Conservation (phyloP, 2,888 invertebrate species). For the Hydraecia micacea region DNA sequence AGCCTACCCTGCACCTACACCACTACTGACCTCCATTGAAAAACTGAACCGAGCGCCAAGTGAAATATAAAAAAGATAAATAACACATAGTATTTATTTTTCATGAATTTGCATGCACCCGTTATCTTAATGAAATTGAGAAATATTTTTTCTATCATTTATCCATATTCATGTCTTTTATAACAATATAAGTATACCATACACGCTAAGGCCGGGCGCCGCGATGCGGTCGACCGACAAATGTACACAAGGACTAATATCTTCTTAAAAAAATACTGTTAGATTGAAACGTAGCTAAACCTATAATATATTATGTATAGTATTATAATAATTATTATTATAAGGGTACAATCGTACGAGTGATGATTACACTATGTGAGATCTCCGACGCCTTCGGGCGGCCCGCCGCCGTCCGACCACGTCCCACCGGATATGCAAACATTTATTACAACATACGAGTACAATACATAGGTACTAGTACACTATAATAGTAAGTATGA, state of each 20-base stretch:
- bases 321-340: conserved; percentile 83
- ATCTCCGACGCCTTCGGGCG: conserved; percentile 88
- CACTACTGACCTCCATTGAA: conserved; percentile 82
- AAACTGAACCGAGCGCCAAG: conserved; percentile 87
- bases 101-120: conserved; percentile 90
- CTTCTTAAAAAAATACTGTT: conserved; percentile 91
- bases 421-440: conserved; percentile 89
- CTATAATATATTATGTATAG: conserved; percentile 87
- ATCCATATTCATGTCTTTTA: conserved; percentile 89
- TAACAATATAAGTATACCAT: conserved; percentile 88
- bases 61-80: conserved; percentile 90
- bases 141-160: conserved; percentile 88
- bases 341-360: conserved; percentile 89
- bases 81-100: conserved; percentile 88
- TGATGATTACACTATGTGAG: conserved; percentile 89
- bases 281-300: conserved; percentile 90
- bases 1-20: conserved; percentile 68
- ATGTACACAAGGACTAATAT: conserved; percentile 90
- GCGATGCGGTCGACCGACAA: conserved; percentile 82
- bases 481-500: conserved; percentile 87
- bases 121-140: conserved; percentile 88
- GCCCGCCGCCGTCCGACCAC: conserved; percentile 87
- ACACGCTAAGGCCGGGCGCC: conserved; percentile 86
- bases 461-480: conserved; percentile 83
- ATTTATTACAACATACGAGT: conserved; percentile 82